These are phyloP conservation scores for Distichodus sexfasciatus DNA, from an alignment of 2,797 vertebrate genomes.

Conservation along the genomic window DNA sequence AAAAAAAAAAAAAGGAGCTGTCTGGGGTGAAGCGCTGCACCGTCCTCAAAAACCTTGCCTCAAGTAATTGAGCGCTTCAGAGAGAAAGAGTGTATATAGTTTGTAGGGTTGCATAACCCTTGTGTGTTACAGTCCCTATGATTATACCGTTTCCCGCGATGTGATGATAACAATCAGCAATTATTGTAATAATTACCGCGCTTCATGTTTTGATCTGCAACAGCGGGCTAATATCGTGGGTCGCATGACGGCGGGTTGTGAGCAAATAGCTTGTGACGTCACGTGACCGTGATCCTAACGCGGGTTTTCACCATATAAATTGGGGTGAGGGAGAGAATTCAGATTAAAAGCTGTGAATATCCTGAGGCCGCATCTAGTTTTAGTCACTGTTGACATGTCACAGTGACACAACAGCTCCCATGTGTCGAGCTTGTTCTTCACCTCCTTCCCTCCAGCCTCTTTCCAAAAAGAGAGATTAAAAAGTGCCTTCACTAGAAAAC, in stretches of 20 bases:
- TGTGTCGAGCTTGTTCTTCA: background rate
- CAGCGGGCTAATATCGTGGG: constrained; percentile 5
- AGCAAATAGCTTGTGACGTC: background rate
- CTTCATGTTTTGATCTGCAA: constrained; percentile 20
- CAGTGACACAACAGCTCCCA: background rate
- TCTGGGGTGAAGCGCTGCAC: background rate
- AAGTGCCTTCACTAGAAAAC: background rate
- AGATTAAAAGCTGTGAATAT: background rate
- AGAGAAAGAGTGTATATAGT: background rate
- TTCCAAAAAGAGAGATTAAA: background rate
- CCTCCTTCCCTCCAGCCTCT: background rate
- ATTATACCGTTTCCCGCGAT: constrained; percentile 26
- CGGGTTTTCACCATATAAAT: background rate
- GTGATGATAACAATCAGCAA: constrained; percentile 35
- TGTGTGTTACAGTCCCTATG: background rate
- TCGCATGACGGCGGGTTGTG: background rate
- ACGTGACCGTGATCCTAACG: background rate
- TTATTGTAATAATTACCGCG: constrained; percentile 32
- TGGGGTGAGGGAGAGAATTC: too few species aligned
- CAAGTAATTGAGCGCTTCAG: background rate
- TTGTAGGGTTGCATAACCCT: constrained; percentile 8
- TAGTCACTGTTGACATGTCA: constrained; percentile 13
- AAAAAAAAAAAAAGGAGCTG: too few species aligned
- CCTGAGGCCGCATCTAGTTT: background rate
- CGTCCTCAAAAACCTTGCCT: background rate